Conservation (phyloP, 37 sponge, comb jelly and placozoan genomes). For the Ephydatia muelleri region DNA sequence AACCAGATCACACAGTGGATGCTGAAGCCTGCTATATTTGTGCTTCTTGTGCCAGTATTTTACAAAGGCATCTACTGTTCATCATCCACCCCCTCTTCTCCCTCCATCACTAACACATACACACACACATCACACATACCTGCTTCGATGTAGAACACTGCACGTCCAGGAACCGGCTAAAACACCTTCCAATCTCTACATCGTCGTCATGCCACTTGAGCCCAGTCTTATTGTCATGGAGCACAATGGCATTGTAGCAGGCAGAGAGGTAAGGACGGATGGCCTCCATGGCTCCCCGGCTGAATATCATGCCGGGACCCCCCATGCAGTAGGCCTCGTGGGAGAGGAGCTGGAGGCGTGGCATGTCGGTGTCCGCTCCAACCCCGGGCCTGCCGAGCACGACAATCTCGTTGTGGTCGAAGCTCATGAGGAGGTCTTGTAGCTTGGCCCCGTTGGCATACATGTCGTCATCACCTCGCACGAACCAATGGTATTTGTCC, state of each 20-base stretch:
- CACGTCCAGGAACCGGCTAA: conserved; percentile 59
- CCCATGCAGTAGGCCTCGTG: conserved; percentile 86
- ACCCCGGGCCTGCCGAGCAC: conserved; percentile 62
- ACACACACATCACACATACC: conserved; percentile 14
- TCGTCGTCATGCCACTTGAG: conserved; percentile 65
- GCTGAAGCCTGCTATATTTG: no score
- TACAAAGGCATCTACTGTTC: no score
- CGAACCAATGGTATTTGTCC: conserved; percentile 73
- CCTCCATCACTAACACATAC: background rate
- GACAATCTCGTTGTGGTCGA: conserved; percentile 51
- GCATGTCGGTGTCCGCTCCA: conserved; percentile 36
- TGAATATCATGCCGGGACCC: conserved; percentile 73
- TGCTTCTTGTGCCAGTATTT: no score
- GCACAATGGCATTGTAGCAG: background rate
- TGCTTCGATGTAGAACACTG: conserved; percentile 59
- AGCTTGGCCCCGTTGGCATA: conserved; percentile 45
- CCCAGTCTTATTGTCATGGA: background rate
- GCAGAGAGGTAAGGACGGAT: conserved; percentile 31
- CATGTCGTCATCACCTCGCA: conserved; percentile 75
- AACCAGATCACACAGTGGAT: no score
- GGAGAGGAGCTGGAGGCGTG: conserved; percentile 50
- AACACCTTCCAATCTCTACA: conserved; percentile 80
- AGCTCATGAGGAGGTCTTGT: conserved; percentile 23
- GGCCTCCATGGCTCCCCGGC: conserved; percentile 44
- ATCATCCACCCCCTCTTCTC: background rate